Base-by-base conservation (phyloP, 2,888 invertebrate species). In the Caenorhabditis afra region DNA sequence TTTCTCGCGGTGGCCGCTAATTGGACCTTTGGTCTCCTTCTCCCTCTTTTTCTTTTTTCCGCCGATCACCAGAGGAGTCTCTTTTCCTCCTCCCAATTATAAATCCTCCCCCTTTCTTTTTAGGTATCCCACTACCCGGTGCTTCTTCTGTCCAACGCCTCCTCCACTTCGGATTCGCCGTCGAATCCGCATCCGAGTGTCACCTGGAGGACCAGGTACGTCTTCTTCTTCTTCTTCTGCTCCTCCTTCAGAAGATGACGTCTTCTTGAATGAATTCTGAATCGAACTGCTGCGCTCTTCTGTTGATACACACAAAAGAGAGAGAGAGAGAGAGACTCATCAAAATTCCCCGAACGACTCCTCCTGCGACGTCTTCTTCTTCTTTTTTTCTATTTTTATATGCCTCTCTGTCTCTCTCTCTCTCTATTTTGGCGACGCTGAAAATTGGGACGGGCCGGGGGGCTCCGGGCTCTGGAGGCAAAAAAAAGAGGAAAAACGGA, bases 121-220 rank as follows among this genome's bases (percentile, higher is more conserved):
- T 47, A 70, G 77, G 77, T 77, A n/a, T 70, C 77, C 16, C 77
- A 77, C 53, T 77, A 77, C 57, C 77, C 77, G 1, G 70, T 77
- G 11, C 65, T 77, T 45, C 41, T 77, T 29, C 65, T 77, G 11
- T 77, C 77, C 20, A 70, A 67, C 37, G 29, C 62, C 37, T 41
- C 62, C 45, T 52, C 68, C 1, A 57, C 67, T 20, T 41, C 47
- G 5, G 49, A 53, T 11, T 53, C 29, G 3, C 29, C 29, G 29
- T 29, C 47, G 7, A 68, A 77, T 70, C 64, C 65, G 1, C 77
- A 77, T 39, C 70, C 77, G 35, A 70, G 64, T 59, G 77, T 77
- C 37, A 77, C 70, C 14, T 77, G 77, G 77, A 64, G 47, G 57
- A 70, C 70, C 12, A 77, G 77, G 77, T 65, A 16, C 37, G 45